Percentiles rank a stretch among this genome's conserved stretches.
phyloP scores from a whole-genome alignment of 2,888 invertebrate species.

The Monoplex corrugatus region DNA sequence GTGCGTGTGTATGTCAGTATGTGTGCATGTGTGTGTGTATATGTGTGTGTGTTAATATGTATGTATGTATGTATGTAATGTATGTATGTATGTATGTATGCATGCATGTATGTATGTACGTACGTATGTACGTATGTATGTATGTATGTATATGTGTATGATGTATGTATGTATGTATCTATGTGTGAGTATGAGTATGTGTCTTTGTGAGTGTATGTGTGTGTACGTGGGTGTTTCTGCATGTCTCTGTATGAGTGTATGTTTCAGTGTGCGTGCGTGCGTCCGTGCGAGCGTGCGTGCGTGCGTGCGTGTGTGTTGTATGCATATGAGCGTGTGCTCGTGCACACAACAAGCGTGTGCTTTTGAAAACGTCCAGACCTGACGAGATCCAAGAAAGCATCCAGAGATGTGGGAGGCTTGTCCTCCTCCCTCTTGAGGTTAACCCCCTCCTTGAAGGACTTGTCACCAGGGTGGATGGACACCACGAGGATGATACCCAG shows the following conservation, averaged over 20 bases:
- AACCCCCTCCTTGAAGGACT: slow-evolving; percentile 37
- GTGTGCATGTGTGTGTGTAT: slow-evolving; percentile 19
- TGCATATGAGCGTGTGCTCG: too few species aligned
- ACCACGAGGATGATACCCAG: slow-evolving; percentile 86
- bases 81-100: background rate
- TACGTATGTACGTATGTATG: background rate
- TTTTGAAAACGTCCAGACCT: slow-evolving; percentile 79
- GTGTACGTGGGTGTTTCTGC: too few species aligned
- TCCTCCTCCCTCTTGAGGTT: slow-evolving; percentile 57
- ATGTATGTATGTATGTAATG: too few species aligned
- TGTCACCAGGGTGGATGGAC: slow-evolving; percentile 86
- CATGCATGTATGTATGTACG: background rate
- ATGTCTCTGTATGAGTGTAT: background rate
- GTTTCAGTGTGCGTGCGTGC: background rate
- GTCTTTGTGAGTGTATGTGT: too few species aligned
- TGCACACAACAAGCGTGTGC: background rate
- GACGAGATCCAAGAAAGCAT: slow-evolving; percentile 85
- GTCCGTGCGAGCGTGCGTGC: background rate
- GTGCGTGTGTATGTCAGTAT: background rate
- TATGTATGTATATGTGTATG: background rate
- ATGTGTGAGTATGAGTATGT: too few species aligned
- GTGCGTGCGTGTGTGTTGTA: background rate
- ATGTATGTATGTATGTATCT: too few species aligned
- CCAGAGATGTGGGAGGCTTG: slow-evolving; percentile 83
- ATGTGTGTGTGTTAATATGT: background rate